phyloP scores from a whole-genome alignment of 2,888 invertebrate species.

The Caenorhabditis sp. region DNA sequence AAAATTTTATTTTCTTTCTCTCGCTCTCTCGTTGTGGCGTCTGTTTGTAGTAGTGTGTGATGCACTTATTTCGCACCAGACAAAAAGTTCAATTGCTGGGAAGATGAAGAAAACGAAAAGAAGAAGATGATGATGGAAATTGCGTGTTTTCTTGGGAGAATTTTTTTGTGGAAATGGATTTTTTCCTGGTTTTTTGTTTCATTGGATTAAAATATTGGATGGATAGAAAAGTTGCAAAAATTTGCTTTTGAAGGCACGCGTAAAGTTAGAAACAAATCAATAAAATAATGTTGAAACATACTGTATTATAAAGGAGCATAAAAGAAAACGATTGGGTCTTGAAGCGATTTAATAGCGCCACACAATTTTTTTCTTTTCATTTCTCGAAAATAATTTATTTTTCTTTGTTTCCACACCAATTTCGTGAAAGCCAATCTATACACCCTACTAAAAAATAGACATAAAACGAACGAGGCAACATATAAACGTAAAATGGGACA shows the following conservation, averaged over 20 bases:
- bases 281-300: too few species aligned
- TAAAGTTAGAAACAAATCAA: too few species aligned
- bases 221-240: neutral
- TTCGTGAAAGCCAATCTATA: neutral
- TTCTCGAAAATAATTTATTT: neutral
- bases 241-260: too few species aligned
- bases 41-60: neutral
- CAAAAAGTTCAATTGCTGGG: conserved; percentile 1
- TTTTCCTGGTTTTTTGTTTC: too few species aligned
- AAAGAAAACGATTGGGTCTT: too few species aligned
- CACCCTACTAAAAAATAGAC: neutral
- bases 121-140: neutral
- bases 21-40: conserved; percentile 3
- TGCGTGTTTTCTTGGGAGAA: neutral
- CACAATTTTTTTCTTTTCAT: too few species aligned
- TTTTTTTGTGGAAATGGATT: neutral
- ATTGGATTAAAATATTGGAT: neutral
- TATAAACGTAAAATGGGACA: neutral
- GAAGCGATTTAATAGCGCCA: too few species aligned
- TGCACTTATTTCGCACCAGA: neutral
- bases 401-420: neutral
- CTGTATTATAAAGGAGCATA: too few species aligned
- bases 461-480: conserved; percentile 3
- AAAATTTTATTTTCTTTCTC: conserved; percentile 16
- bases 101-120: neutral